Conservation (phyloP, 2,888 invertebrate genomes). For the Aporophyla nigra region DNA sequence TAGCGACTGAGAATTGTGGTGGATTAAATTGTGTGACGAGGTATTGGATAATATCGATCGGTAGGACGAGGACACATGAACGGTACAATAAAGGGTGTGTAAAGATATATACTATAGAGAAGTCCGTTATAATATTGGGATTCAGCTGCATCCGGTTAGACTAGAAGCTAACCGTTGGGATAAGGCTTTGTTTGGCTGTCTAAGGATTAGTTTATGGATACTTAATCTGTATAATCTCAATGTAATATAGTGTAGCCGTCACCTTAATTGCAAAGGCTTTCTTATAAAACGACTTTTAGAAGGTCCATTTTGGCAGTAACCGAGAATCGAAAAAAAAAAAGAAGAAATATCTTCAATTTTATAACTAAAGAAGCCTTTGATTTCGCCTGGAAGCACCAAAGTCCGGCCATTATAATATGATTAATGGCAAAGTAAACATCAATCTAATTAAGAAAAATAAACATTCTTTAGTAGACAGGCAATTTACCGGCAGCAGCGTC, state of each 20-base stretch:
- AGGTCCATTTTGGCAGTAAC: not conserved
- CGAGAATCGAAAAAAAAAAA: not conserved
- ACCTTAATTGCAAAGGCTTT: too few species aligned
- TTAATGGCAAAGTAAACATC: slow-evolving; percentile 53
- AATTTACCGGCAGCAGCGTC: slow-evolving; percentile 34
- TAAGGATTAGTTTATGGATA: not conserved
- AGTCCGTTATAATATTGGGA: not conserved
- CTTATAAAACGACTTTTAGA: not conserved
- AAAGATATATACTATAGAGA: not conserved
- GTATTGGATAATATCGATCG: slow-evolving; percentile 13
- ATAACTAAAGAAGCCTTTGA: not conserved
- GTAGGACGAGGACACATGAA: not conserved
- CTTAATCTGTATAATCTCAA: not conserved
- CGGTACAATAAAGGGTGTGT: not conserved
- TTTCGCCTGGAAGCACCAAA: not conserved
- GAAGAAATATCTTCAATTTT: not conserved
- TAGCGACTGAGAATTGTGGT: slow-evolving; percentile 25
- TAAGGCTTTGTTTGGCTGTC: not conserved
- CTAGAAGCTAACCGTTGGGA: not conserved
- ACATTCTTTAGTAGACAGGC: slow-evolving; percentile 47
- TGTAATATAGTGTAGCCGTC: not conserved
- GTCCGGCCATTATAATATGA: slow-evolving; percentile 31
- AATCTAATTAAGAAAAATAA: slow-evolving; percentile 59
- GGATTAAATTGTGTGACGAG: slow-evolving; percentile 20
- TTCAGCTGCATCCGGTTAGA: not conserved